Evolutionary conservation across 2,113 vertebrate species (phyloP), one percentile per base, ranked within the genome.

Genomic region (Spermophilus dauricus): DNA sequence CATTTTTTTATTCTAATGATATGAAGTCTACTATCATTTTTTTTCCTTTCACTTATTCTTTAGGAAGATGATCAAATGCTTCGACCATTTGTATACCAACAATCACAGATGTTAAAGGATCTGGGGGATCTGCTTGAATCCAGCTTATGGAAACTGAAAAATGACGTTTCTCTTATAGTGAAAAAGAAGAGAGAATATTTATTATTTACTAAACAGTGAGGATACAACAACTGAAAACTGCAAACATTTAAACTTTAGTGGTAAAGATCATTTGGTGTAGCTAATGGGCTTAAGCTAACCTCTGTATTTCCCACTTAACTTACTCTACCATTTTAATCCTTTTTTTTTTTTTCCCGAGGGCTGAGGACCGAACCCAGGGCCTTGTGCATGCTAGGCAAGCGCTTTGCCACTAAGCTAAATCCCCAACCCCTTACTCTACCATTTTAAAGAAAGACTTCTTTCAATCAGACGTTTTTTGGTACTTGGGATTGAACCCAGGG

Each of bases 81-180:
- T 86, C 97, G 98, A 17, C 98, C 98, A 75, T 99, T 99, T 92
- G 97, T 99, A 83, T 98, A 99, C 16, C 99, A 99, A 96, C 99
- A 99, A 91, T 97, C 98, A 72, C 97, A 98, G 83, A 98, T 99
- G 97, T 97, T 99, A 88, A 99, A 98, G 93, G 98, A 99, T 56
- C 99, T 99, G 78, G 99, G 99, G 4, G 99, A 99, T 73, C 98
- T 99, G 96, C 97, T 99, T 95, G 99, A 99, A 48, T 98, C 97
- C 86, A 99, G 99, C 51, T 98, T 99, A 91, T 98, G 98, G 61
- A 96, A 98, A 0, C 98, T 99, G 72, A 99, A 99, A 98, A 99
- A 99, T 86, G 99, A 99, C 3, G 99, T 99, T 37, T 99, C 99
- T 1, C 96, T 98, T 83, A 99, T 99, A 32, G 99, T 99, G 34